phyloP scores from a whole-genome alignment of 1,140 invertebrate species.

The Diorhabda sublineata region DNA sequence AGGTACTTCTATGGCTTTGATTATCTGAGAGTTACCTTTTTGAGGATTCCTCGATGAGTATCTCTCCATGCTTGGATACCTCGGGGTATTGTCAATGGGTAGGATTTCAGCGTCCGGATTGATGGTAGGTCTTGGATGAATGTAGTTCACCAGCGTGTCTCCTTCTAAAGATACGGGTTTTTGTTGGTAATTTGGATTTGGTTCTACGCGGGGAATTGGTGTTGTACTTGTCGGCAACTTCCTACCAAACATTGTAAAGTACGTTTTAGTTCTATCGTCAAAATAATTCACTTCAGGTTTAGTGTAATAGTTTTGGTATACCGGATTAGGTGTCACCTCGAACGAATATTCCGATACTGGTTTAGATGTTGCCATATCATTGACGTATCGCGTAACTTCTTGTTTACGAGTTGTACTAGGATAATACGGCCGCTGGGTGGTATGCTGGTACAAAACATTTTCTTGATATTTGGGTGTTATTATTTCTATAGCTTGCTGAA shows the following conservation, averaged over 20 bases:
- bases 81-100: conserved; percentile 26
- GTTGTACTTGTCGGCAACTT: conserved; percentile 57
- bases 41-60: conserved; percentile 20
- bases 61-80: conserved; percentile 26
- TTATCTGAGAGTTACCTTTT: conserved; percentile 23
- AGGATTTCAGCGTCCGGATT: conserved; percentile 62
- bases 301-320: conserved; percentile 64
- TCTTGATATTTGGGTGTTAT: conserved; percentile 26
- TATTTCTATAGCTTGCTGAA: conserved; percentile 43
- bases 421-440: conserved; percentile 45
- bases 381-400: conserved; percentile 22
- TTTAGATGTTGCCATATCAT: conserved; percentile 25
- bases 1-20: conserved; percentile 35
- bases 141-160: conserved; percentile 62
- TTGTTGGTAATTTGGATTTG: conserved; percentile 34
- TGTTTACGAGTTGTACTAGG: conserved; percentile 43
- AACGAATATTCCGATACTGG: conserved; percentile 37
- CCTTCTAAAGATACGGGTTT: conserved; percentile 52
- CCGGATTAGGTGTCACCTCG: conserved; percentile 58
- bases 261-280: conserved; percentile 72
- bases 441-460: conserved; percentile 41
- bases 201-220: conserved; percentile 39
- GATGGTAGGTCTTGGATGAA: conserved; percentile 53
- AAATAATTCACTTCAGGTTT: conserved; percentile 66
- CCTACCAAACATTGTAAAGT: conserved; percentile 71